These are phyloP conservation scores for Panagrolaimus sp. DNA, from an alignment of 1,140 invertebrate genomes.

Conservation along the genomic window DNA sequence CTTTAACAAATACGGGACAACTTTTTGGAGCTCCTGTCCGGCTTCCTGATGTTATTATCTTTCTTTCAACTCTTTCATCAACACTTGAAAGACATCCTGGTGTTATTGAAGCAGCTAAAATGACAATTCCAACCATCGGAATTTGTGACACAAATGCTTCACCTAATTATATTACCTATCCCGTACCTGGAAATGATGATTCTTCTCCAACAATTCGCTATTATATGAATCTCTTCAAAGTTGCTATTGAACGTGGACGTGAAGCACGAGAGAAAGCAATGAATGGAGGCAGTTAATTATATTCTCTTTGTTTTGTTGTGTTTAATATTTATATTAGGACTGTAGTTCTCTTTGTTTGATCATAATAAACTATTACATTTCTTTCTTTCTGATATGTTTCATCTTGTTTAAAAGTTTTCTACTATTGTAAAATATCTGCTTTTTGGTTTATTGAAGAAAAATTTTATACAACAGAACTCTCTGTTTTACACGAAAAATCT, in stretches of 20 bases:
- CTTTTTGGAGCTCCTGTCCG: conserved; percentile 73
- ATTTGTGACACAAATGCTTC: conserved; percentile 89
- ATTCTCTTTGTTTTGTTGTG: conserved; percentile 9
- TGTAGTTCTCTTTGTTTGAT: conserved; percentile 2
- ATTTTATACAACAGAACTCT: not conserved
- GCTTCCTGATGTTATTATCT: conserved; percentile 85
- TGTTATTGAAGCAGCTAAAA: conserved; percentile 79
- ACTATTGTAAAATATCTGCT: not conserved
- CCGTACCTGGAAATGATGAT: conserved; percentile 96
- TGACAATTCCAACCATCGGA: conserved; percentile 86
- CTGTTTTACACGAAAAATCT: not conserved
- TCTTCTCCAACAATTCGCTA: conserved; percentile 71
- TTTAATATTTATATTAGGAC: not conserved
- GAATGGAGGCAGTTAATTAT: not conserved
- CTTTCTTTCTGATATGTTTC: too few relatives aligned
- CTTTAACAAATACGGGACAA: conserved; percentile 78
- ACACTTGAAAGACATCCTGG: conserved; percentile 69
- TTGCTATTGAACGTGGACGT: conserved; percentile 80
- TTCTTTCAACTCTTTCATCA: conserved; percentile 75
- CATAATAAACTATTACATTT: too few relatives aligned
- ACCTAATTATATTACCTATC: conserved; percentile 83
- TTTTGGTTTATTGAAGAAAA: conserved; percentile 10
- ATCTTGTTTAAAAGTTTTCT: too few relatives aligned
- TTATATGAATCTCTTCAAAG: conserved; percentile 84
- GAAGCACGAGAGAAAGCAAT: conserved; percentile 65